These are phyloP conservation scores for Alligator sinensis DNA, from an alignment of 2,113 vertebrate genomes.

Conservation along the genomic window DNA sequence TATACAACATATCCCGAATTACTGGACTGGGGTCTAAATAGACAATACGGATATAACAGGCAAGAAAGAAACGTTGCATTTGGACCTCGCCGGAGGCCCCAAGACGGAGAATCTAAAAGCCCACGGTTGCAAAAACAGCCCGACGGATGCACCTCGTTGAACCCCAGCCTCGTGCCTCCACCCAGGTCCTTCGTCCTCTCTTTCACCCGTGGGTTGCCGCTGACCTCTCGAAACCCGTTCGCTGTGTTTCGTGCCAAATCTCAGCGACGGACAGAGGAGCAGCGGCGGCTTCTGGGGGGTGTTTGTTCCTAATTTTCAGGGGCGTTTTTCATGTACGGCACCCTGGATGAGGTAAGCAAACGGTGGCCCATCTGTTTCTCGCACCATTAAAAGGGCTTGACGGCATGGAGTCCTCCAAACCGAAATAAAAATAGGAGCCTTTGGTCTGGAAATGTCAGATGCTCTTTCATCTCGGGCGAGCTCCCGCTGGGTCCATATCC, in stretches of 20 bases:
- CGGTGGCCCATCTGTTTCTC: slow-evolving; percentile 48
- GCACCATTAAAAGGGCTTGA: slow-evolving; percentile 51
- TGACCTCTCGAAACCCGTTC: accelerated
- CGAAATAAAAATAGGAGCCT: slow-evolving; percentile 68
- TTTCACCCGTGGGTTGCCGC: accelerated
- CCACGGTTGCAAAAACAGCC: neutral
- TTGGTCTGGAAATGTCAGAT: slow-evolving; percentile 62
- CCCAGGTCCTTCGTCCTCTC: accelerated
- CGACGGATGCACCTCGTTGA: neutral
- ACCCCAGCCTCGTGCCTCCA: neutral
- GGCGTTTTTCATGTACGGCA: neutral
- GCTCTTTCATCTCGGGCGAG: slow-evolving; percentile 56
- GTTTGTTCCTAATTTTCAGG: neutral
- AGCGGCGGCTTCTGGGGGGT: neutral
- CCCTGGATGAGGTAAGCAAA: slow-evolving; percentile 8
- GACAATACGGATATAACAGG: neutral
- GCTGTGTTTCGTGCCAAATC: neutral
- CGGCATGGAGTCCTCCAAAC: slow-evolving; percentile 64
- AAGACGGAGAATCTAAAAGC: neutral
- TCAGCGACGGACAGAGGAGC: neutral
- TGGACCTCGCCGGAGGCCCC: neutral
- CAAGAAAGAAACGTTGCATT: neutral
- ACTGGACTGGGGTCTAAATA: neutral
- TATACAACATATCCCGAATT: no score
- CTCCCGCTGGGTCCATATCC: slow-evolving; percentile 60